phyloP scores from a whole-genome alignment of 2,113 vertebrate species.

The Bambusicola thoracicus region DNA sequence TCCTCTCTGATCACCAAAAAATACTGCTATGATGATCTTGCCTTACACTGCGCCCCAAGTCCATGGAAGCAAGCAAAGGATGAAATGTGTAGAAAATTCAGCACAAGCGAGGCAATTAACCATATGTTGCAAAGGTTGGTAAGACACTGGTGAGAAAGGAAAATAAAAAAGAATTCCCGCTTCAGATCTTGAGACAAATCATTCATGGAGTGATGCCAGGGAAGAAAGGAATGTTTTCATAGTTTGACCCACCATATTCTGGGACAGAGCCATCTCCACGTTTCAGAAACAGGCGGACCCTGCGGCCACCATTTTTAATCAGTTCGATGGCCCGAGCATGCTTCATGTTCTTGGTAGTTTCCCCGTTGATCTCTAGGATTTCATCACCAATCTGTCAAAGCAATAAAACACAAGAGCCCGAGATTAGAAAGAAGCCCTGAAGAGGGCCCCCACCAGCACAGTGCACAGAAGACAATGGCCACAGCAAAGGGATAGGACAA shows the following conservation, averaged over 20 bases:
- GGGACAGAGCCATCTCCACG: slow-evolving; percentile 98
- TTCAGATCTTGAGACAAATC: slow-evolving; percentile 82
- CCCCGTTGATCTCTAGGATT: slow-evolving; percentile 98
- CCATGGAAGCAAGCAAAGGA: slow-evolving; percentile 84
- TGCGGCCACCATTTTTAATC: slow-evolving; percentile 97
- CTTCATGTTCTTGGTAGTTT: slow-evolving; percentile 99
- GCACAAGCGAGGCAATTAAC: slow-evolving; percentile 84
- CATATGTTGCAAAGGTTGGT: slow-evolving; percentile 85
- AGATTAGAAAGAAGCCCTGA: background rate
- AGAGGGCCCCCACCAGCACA: background rate
- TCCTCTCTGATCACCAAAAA: slow-evolving; percentile 82
- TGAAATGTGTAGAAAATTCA: slow-evolving; percentile 86
- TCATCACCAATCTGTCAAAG: slow-evolving; percentile 91
- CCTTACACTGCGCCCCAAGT: slow-evolving; percentile 81
- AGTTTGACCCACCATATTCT: slow-evolving; percentile 99
- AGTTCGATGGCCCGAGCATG: slow-evolving; percentile 98
- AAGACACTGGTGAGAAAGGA: slow-evolving; percentile 86
- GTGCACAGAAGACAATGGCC: background rate
- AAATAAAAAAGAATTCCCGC: slow-evolving; percentile 83
- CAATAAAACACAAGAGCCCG: background rate
- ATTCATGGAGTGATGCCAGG: slow-evolving; percentile 98
- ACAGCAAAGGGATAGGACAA: background rate
- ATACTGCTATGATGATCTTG: slow-evolving; percentile 79
- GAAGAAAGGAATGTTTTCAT: slow-evolving; percentile 99
- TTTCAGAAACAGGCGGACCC: slow-evolving; percentile 95